phyloP scores from a whole-genome alignment of 2,797 vertebrate genomes.

The Caiman crocodilus region DNA sequence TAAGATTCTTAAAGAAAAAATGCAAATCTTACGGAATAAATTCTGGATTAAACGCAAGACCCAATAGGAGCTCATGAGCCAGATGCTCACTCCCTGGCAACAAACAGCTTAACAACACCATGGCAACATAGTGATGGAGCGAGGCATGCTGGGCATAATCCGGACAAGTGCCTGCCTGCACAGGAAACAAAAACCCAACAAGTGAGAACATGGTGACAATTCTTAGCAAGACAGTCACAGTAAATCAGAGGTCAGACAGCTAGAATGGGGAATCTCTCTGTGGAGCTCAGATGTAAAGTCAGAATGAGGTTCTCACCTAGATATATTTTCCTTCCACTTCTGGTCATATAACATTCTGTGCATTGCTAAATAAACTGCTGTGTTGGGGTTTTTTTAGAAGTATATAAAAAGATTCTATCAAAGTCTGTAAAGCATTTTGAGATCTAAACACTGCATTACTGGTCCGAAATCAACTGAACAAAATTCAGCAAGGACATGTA shows the following conservation, averaged over 20 bases:
- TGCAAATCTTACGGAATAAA: constrained; percentile 90
- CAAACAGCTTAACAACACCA: constrained; percentile 89
- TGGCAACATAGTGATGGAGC: constrained; percentile 89
- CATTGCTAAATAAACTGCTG: neutral
- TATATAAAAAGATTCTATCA: neutral
- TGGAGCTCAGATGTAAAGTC: neutral
- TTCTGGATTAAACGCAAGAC: constrained; percentile 89
- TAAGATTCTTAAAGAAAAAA: neutral
- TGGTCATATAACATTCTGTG: neutral
- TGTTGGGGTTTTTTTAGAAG: neutral
- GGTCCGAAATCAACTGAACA: no score
- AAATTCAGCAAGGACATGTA: no score
- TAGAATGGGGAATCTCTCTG: rapidly evolving
- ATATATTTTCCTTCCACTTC: neutral
- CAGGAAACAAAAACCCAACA: constrained; percentile 49
- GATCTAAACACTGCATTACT: no score
- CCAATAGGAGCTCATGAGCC: constrained; percentile 88
- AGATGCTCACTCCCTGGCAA: constrained; percentile 94
- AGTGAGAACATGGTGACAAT: neutral
- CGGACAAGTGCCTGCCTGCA: constrained; percentile 83
- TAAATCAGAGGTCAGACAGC: neutral
- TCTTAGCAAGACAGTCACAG: neutral
- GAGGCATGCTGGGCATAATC: constrained; percentile 82
- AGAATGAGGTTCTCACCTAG: neutral
- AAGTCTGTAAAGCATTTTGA: no score